A percentile compares a stretch with the other conserved stretches of the same genome.
Conservation (phyloP, 2,888 invertebrate genomes). For the Eumerus sabulonum region DNA sequence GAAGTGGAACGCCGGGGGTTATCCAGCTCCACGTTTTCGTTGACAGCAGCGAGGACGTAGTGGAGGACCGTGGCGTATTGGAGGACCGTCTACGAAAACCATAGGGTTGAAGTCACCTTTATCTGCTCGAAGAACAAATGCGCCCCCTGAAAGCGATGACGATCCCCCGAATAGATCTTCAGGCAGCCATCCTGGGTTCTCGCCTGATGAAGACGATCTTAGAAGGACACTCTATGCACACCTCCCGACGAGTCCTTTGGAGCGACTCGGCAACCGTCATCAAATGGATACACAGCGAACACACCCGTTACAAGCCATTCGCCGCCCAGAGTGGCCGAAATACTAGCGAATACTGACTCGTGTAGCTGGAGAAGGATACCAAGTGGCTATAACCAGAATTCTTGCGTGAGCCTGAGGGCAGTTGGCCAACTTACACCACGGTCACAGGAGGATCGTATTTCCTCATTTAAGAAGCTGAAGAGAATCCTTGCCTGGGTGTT, state of each 20-base stretch:
- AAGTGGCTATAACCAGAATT: slow-evolving; percentile 55
- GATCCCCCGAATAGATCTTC: not conserved
- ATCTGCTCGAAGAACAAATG: not conserved
- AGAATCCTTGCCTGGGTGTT: slow-evolving; percentile 25
- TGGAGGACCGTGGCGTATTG: not conserved
- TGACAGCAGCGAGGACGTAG: not conserved
- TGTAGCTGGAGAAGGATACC: slow-evolving; percentile 55
- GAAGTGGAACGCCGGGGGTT: not conserved
- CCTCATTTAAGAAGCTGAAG: not conserved
- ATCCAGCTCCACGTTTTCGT: not conserved
- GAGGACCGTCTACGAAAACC: not conserved
- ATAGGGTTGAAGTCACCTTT: not conserved
- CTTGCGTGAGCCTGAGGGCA: slow-evolving; percentile 12
- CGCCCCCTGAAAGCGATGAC: not conserved
- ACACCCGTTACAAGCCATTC: slow-evolving; percentile 55
- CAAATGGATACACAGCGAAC: not conserved
- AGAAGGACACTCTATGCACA: slow-evolving; percentile 3
- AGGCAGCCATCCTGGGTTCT: not conserved
- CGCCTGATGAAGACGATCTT: not conserved
- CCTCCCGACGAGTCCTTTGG: slow-evolving; percentile 9
- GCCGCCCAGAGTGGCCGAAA: slow-evolving; percentile 68
- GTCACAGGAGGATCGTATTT: slow-evolving; percentile 11
- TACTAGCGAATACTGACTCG: slow-evolving; percentile 41
- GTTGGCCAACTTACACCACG: slow-evolving; percentile 14
- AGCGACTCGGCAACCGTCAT: slow-evolving; percentile 27